Evolutionary conservation across 1,140 invertebrate species (phyloP), one percentile per base, ranked within the genome.

Genomic region (Coptotermes formosanus): DNA sequence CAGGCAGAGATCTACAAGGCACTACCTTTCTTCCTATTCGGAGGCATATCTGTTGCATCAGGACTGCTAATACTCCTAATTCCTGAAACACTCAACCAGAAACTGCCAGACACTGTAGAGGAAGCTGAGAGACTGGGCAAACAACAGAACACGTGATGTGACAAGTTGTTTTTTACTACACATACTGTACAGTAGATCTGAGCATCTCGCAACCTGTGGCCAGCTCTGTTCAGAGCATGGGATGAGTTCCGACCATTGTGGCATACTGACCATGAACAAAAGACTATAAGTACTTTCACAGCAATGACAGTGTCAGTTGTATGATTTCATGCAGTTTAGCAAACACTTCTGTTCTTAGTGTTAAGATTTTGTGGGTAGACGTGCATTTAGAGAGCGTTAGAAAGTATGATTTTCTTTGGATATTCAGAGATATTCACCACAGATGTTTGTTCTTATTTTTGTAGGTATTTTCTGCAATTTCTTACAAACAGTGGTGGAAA

Each of bases 1-100:
- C 83, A 84, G 83, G n/a, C 83, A n/a, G 30, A 84, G 48, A 64
- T 84, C 30, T 84, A 32, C n/a, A 52, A 84, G 43, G 7, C 83
- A 30, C 59, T 84, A 21, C 83, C 83, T 52, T 52, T 55, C 30
- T 52, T 95, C 32, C 90, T 96, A 38, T 96, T 96, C 90, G 95
- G 94, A 0, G 89, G 91, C n/a, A 93, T 95, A 88, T 93, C 94
- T 16, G 89, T 94, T 3, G 89, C 93, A 38, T 93, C 94, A 55
- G 94, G 94, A 3, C 30, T 94, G 19, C 88, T 95, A 45, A 92
- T 93, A 14, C 89, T 95, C 9, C 90, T 93, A 19, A 93, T 95
- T 88, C 95, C 95, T 0, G 95, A 96, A 91, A 96, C 95, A 0
- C 89, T 94, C 19, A 93, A 93, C 82, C 92, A 91, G 12, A 94